A percentile compares a stretch with the other conserved stretches of the same genome.
phyloP scores from a whole-genome alignment of 2,888 invertebrate genomes.

The Eucera pruinosa region DNA sequence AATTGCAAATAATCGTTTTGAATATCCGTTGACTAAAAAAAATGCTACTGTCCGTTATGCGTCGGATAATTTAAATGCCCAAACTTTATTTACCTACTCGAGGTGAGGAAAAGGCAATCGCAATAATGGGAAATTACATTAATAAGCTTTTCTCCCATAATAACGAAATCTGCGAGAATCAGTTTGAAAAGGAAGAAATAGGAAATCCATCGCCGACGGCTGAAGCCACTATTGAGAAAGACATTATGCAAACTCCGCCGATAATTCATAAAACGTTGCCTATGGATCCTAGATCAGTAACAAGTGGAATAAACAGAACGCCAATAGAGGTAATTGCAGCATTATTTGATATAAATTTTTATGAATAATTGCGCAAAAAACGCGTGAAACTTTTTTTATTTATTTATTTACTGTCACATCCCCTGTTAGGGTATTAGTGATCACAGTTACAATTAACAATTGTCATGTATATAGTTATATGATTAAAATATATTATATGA shows the following conservation, averaged over 20 bases:
- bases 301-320: constrained; percentile 74
- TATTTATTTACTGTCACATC: too few relatives aligned
- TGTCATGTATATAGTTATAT: too few relatives aligned
- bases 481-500: too few relatives aligned
- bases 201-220: constrained; percentile 20
- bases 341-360: constrained; percentile 1
- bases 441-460: too few relatives aligned
- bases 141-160: constrained; percentile 67
- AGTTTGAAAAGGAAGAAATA: constrained; percentile 51
- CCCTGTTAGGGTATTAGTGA: too few relatives aligned
- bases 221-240: constrained; percentile 31
- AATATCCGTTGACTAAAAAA: background rate
- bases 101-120: background rate
- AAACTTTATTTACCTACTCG: too few relatives aligned
- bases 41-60: background rate
- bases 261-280: constrained; percentile 58
- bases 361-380: too few relatives aligned
- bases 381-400: too few relatives aligned
- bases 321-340: constrained; percentile 73
- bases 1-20: too few relatives aligned
- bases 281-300: constrained; percentile 76
- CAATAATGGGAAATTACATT: constrained; percentile 74
- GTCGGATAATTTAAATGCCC: constrained; percentile 16
- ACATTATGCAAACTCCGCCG: constrained; percentile 67
- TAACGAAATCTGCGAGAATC: constrained; percentile 26